Conservation (phyloP, 1,140 invertebrate genomes). For the Spodoptera litura region DNA sequence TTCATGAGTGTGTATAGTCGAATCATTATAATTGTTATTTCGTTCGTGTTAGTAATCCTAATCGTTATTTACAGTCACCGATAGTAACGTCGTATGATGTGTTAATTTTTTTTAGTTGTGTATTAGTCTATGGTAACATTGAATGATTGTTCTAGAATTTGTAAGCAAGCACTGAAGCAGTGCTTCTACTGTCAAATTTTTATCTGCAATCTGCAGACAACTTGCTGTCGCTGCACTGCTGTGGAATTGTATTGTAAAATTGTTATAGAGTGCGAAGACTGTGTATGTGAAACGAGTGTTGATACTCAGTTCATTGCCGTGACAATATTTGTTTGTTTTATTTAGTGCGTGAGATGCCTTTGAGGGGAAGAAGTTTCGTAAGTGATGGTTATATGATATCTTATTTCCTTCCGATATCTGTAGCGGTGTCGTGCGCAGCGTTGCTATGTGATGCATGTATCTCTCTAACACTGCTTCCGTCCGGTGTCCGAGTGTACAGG, state of each 20-base stretch:
- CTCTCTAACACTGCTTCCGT: slow-evolving; percentile 52
- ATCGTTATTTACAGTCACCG: too few relatives aligned
- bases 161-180: slow-evolving; percentile 35
- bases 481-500: slow-evolving; percentile 46
- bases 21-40: too few relatives aligned
- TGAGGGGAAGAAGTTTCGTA: slow-evolving; percentile 80
- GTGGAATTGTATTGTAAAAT: slow-evolving; percentile 40
- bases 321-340: slow-evolving; percentile 29
- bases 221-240: slow-evolving; percentile 13
- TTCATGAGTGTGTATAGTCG: too few relatives aligned
- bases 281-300: slow-evolving; percentile 54
- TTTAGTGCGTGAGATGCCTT: slow-evolving; percentile 75
- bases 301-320: slow-evolving; percentile 17
- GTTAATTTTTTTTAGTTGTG: neutral
- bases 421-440: slow-evolving; percentile 44
- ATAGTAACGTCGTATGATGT: neutral
- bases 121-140: slow-evolving; percentile 12
- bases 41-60: too few relatives aligned
- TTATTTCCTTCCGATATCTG: slow-evolving; percentile 55
- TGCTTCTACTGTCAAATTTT: slow-evolving; percentile 53
- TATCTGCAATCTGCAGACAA: slow-evolving; percentile 53
- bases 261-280: slow-evolving; percentile 6
- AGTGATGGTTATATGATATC: slow-evolving; percentile 66
- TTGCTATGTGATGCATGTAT: slow-evolving; percentile 61
- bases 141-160: slow-evolving; percentile 73